Conservation (phyloP, 2,797 vertebrate species). For the Vireo griseus region DNA sequence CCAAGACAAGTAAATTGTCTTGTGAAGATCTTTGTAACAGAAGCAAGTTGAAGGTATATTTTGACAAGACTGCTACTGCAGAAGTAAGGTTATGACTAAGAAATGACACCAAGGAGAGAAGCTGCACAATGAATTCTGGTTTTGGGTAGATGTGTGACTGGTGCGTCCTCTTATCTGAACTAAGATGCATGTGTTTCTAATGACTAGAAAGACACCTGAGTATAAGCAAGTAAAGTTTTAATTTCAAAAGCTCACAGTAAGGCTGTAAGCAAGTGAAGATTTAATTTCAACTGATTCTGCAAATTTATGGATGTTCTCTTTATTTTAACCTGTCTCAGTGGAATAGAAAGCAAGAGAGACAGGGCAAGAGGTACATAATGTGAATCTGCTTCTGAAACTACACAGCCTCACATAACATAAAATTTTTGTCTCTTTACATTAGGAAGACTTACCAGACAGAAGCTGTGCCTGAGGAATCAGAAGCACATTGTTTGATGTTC, state of each 20-base stretch:
- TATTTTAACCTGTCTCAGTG: not conserved
- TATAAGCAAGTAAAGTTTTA: not conserved
- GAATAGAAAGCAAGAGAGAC: not conserved
- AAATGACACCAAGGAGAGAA: not conserved
- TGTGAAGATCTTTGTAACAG: not conserved
- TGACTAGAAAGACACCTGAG: not conserved
- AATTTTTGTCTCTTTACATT: not conserved
- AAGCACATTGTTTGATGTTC: not conserved
- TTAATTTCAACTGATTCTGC: not conserved
- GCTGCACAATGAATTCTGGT: not conserved
- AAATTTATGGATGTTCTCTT: not conserved
- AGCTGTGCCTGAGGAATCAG: not conserved
- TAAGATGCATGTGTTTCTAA: not conserved
- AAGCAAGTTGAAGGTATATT: not conserved
- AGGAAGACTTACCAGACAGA: not conserved
- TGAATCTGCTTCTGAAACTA: not conserved
- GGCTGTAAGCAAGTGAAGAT: not conserved
- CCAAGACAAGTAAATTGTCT: not conserved
- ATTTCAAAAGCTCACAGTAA: not conserved
- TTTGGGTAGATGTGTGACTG: not conserved
- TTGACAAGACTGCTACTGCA: not conserved
- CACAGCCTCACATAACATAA: not conserved
- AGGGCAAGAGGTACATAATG: not conserved
- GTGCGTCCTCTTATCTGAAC: not conserved
- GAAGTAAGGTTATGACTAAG: not conserved